Percentiles rank a stretch among this genome's conserved stretches.
These are phyloP conservation scores for Proteles cristata DNA, from an alignment of 2,113 vertebrate species.

Conservation along the genomic window DNA sequence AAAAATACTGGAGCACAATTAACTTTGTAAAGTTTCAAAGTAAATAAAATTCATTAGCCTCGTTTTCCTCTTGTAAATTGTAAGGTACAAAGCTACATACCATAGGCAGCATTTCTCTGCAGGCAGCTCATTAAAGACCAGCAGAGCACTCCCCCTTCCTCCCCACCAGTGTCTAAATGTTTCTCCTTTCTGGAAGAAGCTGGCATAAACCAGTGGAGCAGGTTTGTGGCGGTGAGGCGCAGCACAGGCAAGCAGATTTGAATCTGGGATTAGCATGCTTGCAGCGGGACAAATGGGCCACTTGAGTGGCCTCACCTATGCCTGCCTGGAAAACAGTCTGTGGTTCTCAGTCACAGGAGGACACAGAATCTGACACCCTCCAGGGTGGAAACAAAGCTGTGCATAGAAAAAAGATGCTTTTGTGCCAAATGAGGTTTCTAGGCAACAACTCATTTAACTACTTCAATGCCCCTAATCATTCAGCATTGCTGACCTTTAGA, in stretches of 20 bases:
- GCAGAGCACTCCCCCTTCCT: neutral
- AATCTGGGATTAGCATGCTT: neutral
- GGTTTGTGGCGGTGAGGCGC: neutral
- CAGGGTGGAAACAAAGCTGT: neutral
- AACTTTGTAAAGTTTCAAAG: neutral
- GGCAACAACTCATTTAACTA: conserved; percentile 42
- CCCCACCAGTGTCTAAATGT: neutral
- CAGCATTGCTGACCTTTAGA: conserved; percentile 50
- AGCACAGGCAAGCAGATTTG: neutral
- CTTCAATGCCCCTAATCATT: neutral
- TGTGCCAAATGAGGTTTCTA: conserved; percentile 56
- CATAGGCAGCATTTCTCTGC: neutral
- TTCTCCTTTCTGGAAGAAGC: neutral
- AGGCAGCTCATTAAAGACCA: neutral
- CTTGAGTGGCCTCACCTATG: neutral
- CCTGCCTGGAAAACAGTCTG: neutral
- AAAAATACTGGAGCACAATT: neutral
- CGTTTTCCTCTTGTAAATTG: neutral
- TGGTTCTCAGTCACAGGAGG: neutral
- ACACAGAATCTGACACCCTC: neutral
- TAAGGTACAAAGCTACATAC: neutral
- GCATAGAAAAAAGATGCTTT: neutral
- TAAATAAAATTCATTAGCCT: neutral
- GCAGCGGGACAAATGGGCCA: neutral
- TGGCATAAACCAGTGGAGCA: neutral